A percentile compares a stretch with the other conserved stretches of the same genome.
Conservation (phyloP, 2,113 vertebrate species). For the Pterocles orientalis region DNA sequence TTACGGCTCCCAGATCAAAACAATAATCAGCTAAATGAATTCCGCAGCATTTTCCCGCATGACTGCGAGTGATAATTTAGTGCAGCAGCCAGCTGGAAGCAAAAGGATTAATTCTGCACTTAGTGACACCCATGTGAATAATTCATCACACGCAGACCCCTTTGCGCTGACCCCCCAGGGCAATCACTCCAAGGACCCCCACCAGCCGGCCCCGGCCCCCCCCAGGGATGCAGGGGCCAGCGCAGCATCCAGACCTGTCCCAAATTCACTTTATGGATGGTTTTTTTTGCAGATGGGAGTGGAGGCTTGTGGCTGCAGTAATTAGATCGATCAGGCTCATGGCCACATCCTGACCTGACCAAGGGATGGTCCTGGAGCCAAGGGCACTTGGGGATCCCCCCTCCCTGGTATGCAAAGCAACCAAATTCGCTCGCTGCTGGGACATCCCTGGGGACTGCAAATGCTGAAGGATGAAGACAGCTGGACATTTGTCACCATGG, state of each 20-base stretch:
- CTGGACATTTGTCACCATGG: neutral
- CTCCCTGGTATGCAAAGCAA: neutral
- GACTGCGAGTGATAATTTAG: slow-evolving; percentile 88
- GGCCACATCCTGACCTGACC: neutral
- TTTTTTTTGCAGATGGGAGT: neutral
- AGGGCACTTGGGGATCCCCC: neutral
- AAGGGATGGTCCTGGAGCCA: neutral
- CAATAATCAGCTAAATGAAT: slow-evolving; percentile 91
- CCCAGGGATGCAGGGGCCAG: neutral
- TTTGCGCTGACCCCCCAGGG: slow-evolving; percentile 70
- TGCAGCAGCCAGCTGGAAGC: slow-evolving; percentile 88
- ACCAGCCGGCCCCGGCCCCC: slow-evolving; percentile 18
- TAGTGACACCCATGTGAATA: slow-evolving; percentile 85
- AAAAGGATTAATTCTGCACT: slow-evolving; percentile 89
- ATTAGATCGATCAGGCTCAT: fast-evolving
- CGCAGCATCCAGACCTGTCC: neutral
- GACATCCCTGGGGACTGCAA: fast-evolving
- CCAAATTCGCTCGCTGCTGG: neutral
- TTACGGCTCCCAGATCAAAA: slow-evolving; percentile 73
- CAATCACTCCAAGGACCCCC: slow-evolving; percentile 74
- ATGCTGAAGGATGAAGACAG: neutral
- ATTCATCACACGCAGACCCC: slow-evolving; percentile 78
- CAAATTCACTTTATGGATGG: neutral
- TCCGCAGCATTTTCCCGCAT: slow-evolving; percentile 87
- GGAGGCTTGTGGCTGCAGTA: neutral